Base-by-base conservation (phyloP, 2,888 invertebrate species). In the Trisateles emortualis region DNA sequence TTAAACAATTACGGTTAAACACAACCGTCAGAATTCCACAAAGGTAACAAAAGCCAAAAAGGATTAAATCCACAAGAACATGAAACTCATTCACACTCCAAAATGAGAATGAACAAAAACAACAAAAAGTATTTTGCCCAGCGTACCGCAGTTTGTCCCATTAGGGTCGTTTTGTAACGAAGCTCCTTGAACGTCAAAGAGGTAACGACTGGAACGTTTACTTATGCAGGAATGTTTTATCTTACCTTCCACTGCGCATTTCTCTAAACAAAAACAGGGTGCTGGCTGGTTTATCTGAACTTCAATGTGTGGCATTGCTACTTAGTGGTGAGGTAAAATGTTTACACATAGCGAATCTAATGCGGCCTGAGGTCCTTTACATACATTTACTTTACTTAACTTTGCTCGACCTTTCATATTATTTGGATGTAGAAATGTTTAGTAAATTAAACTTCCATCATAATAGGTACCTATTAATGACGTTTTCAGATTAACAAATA, bases 151-250 rank as follows among this genome's bases (percentile, higher is more conserved):
- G n/a, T 11, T 26, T 33, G 30, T n/a, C 33, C 35, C 48, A 57
- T 51, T 52, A 47, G 49, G 29, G 51, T 49, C 35, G 26, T 44
- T 43, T 16, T 45, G 32, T 24, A 52, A 49, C 14, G 19, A 46
- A 50, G 40, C 52, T 61, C 43, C 33, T 58, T 48, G 24, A 60
- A 59, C 60, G 50, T 59, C 54, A 60, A 69, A 64, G 61, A 64
- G 59, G 63, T 64, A 68, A 66, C 59, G 64, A 66, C 59, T 46
- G 50, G 47, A 57, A 36, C 36, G 50, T 49, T 59, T 63, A 59
- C 61, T 65, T 68, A 64, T 67, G 62, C 62, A 64, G 58, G 59
- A 59, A 49, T 58, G 52, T 49, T 49, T 51, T 53, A 55, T 58
- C 39, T 52, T 42, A 22, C 32, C 41, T 42, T 44, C 50, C 10